These are phyloP conservation scores for Pachymerium ferrugineum DNA, from an alignment of 2,888 invertebrate species.

Conservation along the genomic window DNA sequence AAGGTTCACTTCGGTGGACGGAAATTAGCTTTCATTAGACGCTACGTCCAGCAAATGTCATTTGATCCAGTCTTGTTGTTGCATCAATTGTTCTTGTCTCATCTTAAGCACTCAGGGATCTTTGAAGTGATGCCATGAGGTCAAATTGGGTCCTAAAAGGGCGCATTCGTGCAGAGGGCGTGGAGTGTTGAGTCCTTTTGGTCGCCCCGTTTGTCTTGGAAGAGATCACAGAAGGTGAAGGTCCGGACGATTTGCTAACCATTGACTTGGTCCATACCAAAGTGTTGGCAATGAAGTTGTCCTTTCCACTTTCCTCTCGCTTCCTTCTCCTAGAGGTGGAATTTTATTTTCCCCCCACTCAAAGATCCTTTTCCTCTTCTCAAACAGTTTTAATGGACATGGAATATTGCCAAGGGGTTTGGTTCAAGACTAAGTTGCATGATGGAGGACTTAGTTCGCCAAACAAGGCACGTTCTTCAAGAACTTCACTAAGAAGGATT, in stretches of 20 bases:
- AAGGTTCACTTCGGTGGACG: neutral
- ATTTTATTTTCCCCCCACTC: neutral
- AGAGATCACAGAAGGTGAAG: neutral
- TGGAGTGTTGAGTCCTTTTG: constrained; percentile 4
- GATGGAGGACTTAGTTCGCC: constrained; percentile 20
- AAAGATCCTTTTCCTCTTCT: constrained; percentile 6
- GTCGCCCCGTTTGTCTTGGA: neutral
- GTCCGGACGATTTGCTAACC: constrained; percentile 22
- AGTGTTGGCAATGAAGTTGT: constrained; percentile 19
- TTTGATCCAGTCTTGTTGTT: constrained; percentile 6
- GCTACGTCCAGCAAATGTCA: neutral
- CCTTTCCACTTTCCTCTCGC: neutral
- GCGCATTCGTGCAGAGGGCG: neutral
- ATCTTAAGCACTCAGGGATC: neutral
- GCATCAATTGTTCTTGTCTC: constrained; percentile 12
- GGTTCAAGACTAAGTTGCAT: constrained; percentile 5
- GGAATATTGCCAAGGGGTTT: constrained; percentile 25
- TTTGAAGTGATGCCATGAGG: constrained; percentile 6
- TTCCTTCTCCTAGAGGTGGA: constrained; percentile 5
- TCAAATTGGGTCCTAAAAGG: constrained; percentile 22
- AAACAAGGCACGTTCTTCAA: constrained; percentile 7
- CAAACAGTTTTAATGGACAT: constrained; percentile 19
- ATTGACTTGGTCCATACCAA: constrained; percentile 20
- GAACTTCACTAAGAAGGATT: constrained; percentile 6
- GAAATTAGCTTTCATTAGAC: constrained; percentile 5